A percentile compares a stretch with the other conserved stretches of the same genome.
Evolutionary conservation across 2,888 invertebrate genomes (phyloP).

Genomic region (Halocaridina rubra): DNA sequence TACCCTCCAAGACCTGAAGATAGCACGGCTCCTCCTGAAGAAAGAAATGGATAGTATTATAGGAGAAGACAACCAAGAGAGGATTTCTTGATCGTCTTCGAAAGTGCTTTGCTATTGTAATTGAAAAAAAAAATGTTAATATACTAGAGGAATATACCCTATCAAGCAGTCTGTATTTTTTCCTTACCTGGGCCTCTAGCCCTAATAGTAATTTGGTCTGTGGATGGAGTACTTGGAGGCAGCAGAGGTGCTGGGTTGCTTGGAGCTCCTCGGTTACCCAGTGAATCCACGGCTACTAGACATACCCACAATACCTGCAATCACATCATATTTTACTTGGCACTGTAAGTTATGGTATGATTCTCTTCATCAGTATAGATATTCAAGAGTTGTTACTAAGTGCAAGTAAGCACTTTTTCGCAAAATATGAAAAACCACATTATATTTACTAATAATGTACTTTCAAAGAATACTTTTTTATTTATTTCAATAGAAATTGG

Average conservation of each 20-base stretch:
- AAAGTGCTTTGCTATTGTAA: neutral
- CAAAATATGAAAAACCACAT: no score
- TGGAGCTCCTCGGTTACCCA: conserved; percentile 55
- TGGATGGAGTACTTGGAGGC: conserved; percentile 54
- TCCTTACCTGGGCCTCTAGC: conserved; percentile 53
- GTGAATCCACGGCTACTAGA: conserved; percentile 49
- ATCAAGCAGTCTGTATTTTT: no score
- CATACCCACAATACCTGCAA: conserved; percentile 61
- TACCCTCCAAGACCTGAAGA: conserved; percentile 47
- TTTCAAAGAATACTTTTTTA: no score
- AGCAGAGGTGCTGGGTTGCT: conserved; percentile 61
- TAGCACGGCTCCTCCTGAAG: conserved; percentile 45
- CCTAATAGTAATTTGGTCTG: conserved; percentile 56
- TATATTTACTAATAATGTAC: no score
- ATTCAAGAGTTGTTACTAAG: no score
- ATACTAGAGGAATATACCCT: no score
- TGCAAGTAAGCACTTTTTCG: no score
- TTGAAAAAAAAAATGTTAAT: neutral
- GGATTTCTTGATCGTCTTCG: neutral
- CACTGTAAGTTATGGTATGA: no score
- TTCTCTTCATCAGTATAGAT: no score
- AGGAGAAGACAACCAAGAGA: neutral
- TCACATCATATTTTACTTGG: no score
- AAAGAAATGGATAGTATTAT: no score
- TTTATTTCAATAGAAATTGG: no score